phyloP scores from a whole-genome alignment of 2,888 invertebrate genomes.

The Diploptera punctata region DNA sequence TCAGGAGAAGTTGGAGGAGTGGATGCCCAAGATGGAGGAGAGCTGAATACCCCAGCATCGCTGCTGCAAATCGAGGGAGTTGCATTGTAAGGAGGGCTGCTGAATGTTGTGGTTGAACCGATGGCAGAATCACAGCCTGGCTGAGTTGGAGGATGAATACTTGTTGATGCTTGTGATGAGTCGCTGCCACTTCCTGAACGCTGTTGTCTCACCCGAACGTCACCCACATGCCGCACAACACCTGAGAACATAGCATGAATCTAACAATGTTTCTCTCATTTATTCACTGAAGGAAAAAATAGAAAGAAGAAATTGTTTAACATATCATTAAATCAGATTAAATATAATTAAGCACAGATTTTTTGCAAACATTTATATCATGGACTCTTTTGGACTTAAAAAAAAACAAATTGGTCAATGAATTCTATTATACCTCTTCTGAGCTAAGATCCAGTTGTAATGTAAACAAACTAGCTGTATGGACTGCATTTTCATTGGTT shows the following conservation, averaged over 20 bases:
- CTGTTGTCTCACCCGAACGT: constrained; percentile 30
- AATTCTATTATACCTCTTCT: too few species aligned
- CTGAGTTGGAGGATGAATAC: constrained; percentile 44
- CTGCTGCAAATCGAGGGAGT: constrained; percentile 50
- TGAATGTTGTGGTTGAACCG: constrained; percentile 65
- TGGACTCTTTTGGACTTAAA: too few species aligned
- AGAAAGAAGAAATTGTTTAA: too few species aligned
- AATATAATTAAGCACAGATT: too few species aligned
- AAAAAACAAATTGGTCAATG: too few species aligned
- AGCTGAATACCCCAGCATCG: constrained; percentile 44
- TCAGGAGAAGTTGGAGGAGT: constrained; percentile 65
- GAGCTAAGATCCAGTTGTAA: too few species aligned
- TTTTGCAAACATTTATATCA: too few species aligned
- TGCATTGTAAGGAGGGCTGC: constrained; percentile 60
- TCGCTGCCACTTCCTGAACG: constrained; percentile 59
- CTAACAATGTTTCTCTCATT: not conserved
- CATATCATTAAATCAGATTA: too few species aligned
- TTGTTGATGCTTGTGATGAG: constrained; percentile 48
- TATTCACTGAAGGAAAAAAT: too few species aligned
- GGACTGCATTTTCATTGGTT: too few species aligned
- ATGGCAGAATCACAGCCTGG: constrained; percentile 65
- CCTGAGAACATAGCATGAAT: constrained; percentile 32
- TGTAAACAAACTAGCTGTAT: too few species aligned
- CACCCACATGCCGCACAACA: constrained; percentile 36
- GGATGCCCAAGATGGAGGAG: constrained; percentile 65